These are phyloP conservation scores for Thamnaconus septentrionalis DNA, from an alignment of 2,113 vertebrate species.

Conservation along the genomic window DNA sequence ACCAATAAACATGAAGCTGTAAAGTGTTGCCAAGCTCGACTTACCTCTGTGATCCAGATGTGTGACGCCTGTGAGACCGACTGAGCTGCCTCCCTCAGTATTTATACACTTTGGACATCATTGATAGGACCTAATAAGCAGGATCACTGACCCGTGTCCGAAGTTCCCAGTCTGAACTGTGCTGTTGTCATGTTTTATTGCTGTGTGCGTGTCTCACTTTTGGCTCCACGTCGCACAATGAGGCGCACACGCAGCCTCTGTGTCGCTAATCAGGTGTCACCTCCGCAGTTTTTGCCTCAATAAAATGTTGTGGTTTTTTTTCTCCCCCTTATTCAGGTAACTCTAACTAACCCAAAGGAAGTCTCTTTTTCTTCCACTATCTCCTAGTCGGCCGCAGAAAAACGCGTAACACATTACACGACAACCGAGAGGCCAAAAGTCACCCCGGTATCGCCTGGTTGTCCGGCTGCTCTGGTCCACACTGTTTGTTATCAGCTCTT, in stretches of 20 bases:
- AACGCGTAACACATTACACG: neutral
- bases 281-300: too few relatives aligned
- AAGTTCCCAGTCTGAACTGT: conserved; percentile 57
- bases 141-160: conserved; percentile 53
- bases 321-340: too few relatives aligned
- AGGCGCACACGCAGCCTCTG: conserved; percentile 1
- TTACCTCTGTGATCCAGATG: conserved; percentile 42
- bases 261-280: too few relatives aligned
- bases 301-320: too few relatives aligned
- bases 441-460: conserved; percentile 6
- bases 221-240: conserved; percentile 60
- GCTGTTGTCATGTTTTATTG: conserved; percentile 71
- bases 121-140: conserved; percentile 42
- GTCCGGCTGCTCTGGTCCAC: conserved; percentile 30
- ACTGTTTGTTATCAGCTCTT: conserved; percentile 26
- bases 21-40: neutral
- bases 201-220: conserved; percentile 26
- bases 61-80: conserved; percentile 12
- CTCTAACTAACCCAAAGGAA: neutral
- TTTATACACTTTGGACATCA: conserved; percentile 55
- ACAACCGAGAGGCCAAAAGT: conserved; percentile 27
- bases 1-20: too few relatives aligned
- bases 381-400: neutral
- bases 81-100: conserved; percentile 5
- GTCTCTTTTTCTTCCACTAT: neutral